Percentiles rank a stretch among this genome's conserved stretches.
These are phyloP conservation scores for Xiphydria camelus DNA, from an alignment of 2,888 invertebrate species.

Conservation along the genomic window DNA sequence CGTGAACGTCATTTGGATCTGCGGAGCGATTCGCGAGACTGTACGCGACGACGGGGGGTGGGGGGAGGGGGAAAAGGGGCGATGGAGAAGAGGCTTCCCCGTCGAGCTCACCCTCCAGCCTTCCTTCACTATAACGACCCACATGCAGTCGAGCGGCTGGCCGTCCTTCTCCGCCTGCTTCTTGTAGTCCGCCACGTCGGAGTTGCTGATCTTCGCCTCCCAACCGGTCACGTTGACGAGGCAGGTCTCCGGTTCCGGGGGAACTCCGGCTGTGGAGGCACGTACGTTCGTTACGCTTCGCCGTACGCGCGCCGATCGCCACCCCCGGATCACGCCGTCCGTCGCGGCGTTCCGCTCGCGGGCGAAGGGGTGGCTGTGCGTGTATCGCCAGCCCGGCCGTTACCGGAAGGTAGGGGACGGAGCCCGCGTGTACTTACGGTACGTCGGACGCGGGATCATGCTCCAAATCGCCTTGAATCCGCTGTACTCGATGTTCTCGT, in stretches of 20 bases:
- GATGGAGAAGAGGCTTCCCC: too few relatives aligned
- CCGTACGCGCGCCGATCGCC: too few relatives aligned
- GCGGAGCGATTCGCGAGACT: too few relatives aligned
- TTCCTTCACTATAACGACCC: conserved; percentile 68
- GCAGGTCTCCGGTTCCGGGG: conserved; percentile 65
- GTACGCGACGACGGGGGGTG: too few relatives aligned
- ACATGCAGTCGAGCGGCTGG: conserved; percentile 73
- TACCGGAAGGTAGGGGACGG: too few relatives aligned
- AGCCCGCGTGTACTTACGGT: conserved; percentile 62
- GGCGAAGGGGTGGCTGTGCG: too few relatives aligned
- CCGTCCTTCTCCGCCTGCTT: conserved; percentile 61
- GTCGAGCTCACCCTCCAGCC: conserved; percentile 66
- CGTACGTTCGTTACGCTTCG: too few relatives aligned
- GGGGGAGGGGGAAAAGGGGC: too few relatives aligned
- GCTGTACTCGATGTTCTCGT: conserved; percentile 76
- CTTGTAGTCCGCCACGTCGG: conserved; percentile 63
- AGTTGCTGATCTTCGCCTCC: conserved; percentile 63
- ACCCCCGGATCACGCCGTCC: too few relatives aligned
- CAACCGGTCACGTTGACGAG: conserved; percentile 59
- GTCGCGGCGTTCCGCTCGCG: too few relatives aligned
- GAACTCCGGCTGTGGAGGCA: conserved; percentile 53
- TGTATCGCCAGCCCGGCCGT: too few relatives aligned
- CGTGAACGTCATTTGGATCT: conserved; percentile 73
- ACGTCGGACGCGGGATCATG: conserved; percentile 64
- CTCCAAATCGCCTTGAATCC: conserved; percentile 80